phyloP scores from a whole-genome alignment of 2,113 vertebrate species.

The Nesogale talazaci region DNA sequence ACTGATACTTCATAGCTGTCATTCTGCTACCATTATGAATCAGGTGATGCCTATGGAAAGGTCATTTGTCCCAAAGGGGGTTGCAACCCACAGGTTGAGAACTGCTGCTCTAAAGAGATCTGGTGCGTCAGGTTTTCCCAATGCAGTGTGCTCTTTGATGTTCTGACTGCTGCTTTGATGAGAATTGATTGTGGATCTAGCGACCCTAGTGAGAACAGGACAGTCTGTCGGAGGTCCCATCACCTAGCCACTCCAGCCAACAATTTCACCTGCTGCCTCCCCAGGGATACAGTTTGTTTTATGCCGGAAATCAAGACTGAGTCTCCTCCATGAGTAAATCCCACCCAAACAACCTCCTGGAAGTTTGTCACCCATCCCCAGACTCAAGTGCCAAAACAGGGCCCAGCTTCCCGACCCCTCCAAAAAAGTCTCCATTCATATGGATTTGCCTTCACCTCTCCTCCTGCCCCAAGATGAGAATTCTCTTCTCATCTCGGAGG shows the following conservation, averaged over 20 bases:
- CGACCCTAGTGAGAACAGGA: background rate
- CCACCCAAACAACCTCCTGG: background rate
- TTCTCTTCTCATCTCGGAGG: background rate
- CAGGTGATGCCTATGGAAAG: no score
- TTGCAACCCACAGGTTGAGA: no score
- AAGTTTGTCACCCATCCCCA: background rate
- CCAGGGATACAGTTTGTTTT: background rate
- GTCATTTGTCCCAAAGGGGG: no score
- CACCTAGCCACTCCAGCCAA: background rate
- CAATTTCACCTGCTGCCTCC: background rate
- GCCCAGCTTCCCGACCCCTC: background rate
- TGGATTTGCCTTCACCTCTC: background rate
- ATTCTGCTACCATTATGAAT: no score
- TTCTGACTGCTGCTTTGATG: background rate
- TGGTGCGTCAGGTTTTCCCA: background rate
- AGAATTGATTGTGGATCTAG: background rate
- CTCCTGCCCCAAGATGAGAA: background rate
- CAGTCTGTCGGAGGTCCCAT: background rate
- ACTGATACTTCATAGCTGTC: no score
- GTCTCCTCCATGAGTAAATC: background rate
- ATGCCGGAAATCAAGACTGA: background rate
- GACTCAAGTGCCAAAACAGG: background rate
- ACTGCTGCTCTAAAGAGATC: background rate
- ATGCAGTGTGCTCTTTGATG: background rate
- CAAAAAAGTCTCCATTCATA: background rate